Evolutionary conservation across 2,113 vertebrate species (phyloP).

Genomic region (Siniperca chuatsi): DNA sequence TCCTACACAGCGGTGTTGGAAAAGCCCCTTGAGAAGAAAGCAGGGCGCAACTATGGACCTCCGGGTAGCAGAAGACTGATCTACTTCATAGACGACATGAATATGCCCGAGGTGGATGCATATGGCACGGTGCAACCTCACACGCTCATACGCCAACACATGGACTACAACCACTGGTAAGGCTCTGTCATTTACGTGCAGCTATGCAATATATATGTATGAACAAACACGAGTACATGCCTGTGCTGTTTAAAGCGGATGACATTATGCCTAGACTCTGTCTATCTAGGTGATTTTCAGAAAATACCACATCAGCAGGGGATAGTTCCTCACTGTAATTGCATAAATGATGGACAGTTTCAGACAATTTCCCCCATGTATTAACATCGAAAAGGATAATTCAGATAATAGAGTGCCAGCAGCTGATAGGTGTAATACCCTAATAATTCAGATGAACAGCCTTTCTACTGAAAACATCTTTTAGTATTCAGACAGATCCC

Average conservation of each 20-base stretch:
- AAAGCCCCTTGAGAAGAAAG: slow-evolving; percentile 96
- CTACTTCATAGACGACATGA: slow-evolving; percentile 97
- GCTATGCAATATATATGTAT: neutral
- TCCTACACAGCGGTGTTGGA: slow-evolving; percentile 88
- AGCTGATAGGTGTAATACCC: slow-evolving; percentile 35
- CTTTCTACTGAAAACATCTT: neutral
- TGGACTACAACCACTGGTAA: slow-evolving; percentile 97
- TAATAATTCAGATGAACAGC: slow-evolving; percentile 36
- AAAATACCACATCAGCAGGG: neutral
- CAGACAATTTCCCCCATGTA: slow-evolving; percentile 5
- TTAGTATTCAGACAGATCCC: slow-evolving; percentile 21
- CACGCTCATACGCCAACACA: slow-evolving; percentile 93
- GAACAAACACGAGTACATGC: neutral
- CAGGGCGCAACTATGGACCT: slow-evolving; percentile 92
- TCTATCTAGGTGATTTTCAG: neutral
- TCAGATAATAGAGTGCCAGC: slow-evolving; percentile 27
- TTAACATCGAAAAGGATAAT: slow-evolving; percentile 28
- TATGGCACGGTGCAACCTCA: slow-evolving; percentile 96
- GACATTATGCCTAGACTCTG: neutral
- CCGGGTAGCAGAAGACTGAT: slow-evolving; percentile 90
- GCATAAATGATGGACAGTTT: slow-evolving; percentile 20
- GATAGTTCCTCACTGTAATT: neutral
- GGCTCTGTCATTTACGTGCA: neutral
- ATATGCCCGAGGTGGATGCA: slow-evolving; percentile 93
- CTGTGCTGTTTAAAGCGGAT: neutral